Conservation (phyloP, 1,140 invertebrate genomes). For the Solen grandis region DNA sequence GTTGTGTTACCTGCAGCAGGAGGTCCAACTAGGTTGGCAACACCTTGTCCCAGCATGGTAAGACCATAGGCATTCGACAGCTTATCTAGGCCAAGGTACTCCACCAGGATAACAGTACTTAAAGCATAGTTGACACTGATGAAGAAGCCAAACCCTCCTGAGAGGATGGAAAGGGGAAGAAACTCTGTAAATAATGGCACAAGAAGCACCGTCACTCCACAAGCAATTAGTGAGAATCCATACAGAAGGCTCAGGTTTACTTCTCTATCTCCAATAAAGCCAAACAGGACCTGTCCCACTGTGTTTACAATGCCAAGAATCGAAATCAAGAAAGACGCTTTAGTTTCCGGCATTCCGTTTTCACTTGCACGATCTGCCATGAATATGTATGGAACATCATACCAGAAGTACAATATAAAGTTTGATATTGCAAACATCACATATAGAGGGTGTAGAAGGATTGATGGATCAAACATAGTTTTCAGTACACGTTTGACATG, state of each 20-base stretch:
- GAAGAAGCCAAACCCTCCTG: slow-evolving; percentile 76
- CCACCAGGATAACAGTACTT: slow-evolving; percentile 77
- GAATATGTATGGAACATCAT: slow-evolving; percentile 78
- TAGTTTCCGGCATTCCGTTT: slow-evolving; percentile 81
- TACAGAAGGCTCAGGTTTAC: slow-evolving; percentile 74
- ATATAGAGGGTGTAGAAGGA: slow-evolving; percentile 66
- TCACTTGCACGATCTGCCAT: slow-evolving; percentile 70
- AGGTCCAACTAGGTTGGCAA: slow-evolving; percentile 79
- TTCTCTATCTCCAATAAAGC: slow-evolving; percentile 90
- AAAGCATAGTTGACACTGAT: slow-evolving; percentile 79
- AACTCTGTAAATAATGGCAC: slow-evolving; percentile 69
- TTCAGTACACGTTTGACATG: slow-evolving; percentile 60
- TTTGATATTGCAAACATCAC: slow-evolving; percentile 73
- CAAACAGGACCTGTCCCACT: slow-evolving; percentile 89
- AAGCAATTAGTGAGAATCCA: slow-evolving; percentile 67
- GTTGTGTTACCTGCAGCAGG: slow-evolving; percentile 79
- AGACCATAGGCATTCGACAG: slow-evolving; percentile 80
- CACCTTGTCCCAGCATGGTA: slow-evolving; percentile 77
- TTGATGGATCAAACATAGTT: slow-evolving; percentile 72
- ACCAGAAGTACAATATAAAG: slow-evolving; percentile 76
- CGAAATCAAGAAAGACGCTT: slow-evolving; percentile 94
- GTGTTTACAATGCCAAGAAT: slow-evolving; percentile 89
- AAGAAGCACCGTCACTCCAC: slow-evolving; percentile 67
- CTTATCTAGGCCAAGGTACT: slow-evolving; percentile 77
- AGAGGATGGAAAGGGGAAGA: slow-evolving; percentile 62